A percentile compares a stretch with the other conserved stretches of the same genome.
Conservation (phyloP, 2,113 vertebrate species). For the Corythaixoides concolor region DNA sequence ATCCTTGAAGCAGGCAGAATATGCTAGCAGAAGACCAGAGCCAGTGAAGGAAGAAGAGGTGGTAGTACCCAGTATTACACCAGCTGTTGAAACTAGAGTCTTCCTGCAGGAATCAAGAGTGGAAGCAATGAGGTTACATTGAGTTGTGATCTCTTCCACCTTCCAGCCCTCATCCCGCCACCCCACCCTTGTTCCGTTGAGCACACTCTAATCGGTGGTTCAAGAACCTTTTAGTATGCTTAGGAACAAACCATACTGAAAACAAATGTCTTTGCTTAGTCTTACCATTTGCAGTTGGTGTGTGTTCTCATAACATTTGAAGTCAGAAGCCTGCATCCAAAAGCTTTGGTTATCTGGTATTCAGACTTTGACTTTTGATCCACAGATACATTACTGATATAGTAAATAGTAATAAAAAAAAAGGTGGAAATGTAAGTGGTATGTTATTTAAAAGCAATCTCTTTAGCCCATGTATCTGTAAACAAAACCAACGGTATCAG, state of each 20-base stretch:
- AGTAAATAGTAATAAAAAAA: not conserved
- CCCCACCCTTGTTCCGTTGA: not conserved
- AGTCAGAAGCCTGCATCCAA: not conserved
- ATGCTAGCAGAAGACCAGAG: not conserved
- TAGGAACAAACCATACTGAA: not conserved
- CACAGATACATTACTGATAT: not conserved
- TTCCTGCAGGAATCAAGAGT: not conserved
- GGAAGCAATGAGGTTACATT: not conserved
- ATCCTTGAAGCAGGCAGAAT: not conserved
- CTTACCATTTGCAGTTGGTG: not conserved
- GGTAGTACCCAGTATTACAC: not conserved
- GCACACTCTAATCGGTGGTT: fast-evolving
- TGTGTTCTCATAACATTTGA: not conserved
- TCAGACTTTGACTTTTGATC: not conserved
- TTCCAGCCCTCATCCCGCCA: too few relatives aligned
- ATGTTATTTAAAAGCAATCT: not conserved
- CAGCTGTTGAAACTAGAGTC: not conserved
- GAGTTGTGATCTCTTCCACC: not conserved
- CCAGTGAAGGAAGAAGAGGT: not conserved
- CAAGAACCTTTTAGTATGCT: not conserved
- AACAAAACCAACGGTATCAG: not conserved
- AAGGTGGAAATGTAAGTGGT: fast-evolving
- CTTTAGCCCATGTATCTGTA: not conserved
- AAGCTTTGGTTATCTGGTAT: not conserved
- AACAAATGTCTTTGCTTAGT: not conserved